These are phyloP conservation scores for Australoheros scitulus DNA, from an alignment of 2,113 vertebrate species.

Conservation along the genomic window DNA sequence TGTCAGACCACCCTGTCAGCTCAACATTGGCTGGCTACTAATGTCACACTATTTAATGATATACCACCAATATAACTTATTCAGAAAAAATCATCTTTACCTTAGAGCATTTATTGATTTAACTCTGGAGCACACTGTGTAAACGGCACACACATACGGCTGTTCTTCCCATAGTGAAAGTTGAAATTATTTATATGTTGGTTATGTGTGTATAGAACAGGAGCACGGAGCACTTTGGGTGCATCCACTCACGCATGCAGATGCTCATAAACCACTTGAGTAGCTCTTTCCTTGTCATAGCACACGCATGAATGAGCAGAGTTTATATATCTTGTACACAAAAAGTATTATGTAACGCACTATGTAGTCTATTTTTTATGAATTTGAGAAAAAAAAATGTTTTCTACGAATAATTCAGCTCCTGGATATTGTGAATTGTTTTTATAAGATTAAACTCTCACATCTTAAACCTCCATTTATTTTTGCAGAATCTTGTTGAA, in stretches of 20 bases:
- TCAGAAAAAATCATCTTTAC: not conserved
- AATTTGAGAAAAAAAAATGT: not conserved
- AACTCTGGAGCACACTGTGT: not conserved
- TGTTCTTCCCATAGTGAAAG: not conserved
- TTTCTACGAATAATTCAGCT: slow-evolving; percentile 1
- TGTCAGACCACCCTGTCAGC: slow-evolving; percentile 48
- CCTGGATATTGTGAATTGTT: not conserved
- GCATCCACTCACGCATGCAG: slow-evolving; percentile 25
- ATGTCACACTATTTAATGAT: not conserved
- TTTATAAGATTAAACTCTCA: not conserved
- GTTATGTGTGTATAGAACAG: slow-evolving; percentile 48
- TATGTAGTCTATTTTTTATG: slow-evolving; percentile 7
- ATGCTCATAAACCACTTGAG: slow-evolving; percentile 3
- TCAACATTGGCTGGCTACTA: slow-evolving; percentile 33
- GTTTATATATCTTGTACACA: not conserved
- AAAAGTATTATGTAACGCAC: slow-evolving; percentile 23
- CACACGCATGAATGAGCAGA: slow-evolving; percentile 25
- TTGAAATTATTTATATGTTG: not conserved
- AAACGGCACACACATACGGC: not conserved
- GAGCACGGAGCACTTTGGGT: not conserved
- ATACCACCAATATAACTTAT: not conserved
- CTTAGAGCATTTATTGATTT: not conserved
- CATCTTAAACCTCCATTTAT: not conserved
- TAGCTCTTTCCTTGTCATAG: not conserved
- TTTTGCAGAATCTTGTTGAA: slow-evolving; percentile 78